Evolutionary conservation across 1,140 invertebrate genomes (phyloP).

Genomic region (Hydropsyche tenuis): DNA sequence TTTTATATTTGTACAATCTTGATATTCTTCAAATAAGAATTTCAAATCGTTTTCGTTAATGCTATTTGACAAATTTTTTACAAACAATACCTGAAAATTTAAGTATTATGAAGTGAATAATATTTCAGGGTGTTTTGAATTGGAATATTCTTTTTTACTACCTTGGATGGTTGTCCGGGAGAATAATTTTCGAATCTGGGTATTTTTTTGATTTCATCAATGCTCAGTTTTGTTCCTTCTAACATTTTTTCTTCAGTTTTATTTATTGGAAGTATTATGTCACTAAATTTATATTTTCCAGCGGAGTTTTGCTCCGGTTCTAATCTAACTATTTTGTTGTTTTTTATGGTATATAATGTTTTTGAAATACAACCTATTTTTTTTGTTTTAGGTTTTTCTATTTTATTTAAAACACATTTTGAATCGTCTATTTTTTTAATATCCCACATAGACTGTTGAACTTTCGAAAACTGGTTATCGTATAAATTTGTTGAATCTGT

Average conservation of each 20-base stretch:
- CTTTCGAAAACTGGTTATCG: slow-evolving; percentile 1
- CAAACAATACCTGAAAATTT: slow-evolving; percentile 56
- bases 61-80: slow-evolving; percentile 63
- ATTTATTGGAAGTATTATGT: slow-evolving; percentile 42
- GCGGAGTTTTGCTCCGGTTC: slow-evolving; percentile 16
- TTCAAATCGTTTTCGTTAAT: slow-evolving; percentile 58
- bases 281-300: background rate
- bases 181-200: slow-evolving; percentile 63
- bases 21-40: slow-evolving; percentile 57
- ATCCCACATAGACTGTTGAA: slow-evolving; percentile 45
- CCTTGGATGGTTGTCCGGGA: slow-evolving; percentile 58
- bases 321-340: slow-evolving; percentile 55
- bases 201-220: slow-evolving; percentile 60
- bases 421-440: slow-evolving; percentile 36
- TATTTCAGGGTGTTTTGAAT: background rate
- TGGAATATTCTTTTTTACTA: slow-evolving; percentile 35
- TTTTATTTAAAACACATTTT: background rate
- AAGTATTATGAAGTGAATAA: background rate
- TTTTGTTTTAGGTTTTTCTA: background rate
- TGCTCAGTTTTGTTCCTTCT: slow-evolving; percentile 52
- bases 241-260: slow-evolving; percentile 45
- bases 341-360: slow-evolving; percentile 55
- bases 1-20: slow-evolving; percentile 51
- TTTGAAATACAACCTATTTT: slow-evolving; percentile 51
- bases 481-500: background rate